Evolutionary conservation across 2,113 vertebrate species (phyloP).

Genomic region (Grammomys dolichurus): DNA sequence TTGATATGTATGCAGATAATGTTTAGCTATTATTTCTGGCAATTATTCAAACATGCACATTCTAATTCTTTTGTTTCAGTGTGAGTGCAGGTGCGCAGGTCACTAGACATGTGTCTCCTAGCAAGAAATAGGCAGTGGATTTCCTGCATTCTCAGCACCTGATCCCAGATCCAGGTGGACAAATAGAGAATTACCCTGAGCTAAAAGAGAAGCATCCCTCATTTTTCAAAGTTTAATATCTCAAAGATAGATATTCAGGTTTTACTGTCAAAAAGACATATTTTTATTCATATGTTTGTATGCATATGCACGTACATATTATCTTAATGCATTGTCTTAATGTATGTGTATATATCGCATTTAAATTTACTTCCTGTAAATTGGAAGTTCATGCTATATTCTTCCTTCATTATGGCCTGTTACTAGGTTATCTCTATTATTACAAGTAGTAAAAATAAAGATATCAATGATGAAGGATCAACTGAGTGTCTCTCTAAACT

Average conservation of each 20-base stretch:
- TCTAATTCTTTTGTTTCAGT: background rate
- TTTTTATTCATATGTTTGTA: background rate
- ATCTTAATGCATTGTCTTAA: background rate
- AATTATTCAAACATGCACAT: background rate
- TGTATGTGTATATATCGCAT: too few species aligned
- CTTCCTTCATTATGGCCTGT: background rate
- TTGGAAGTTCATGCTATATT: background rate
- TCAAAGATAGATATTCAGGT: background rate
- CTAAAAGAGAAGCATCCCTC: background rate
- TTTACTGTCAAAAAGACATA: background rate
- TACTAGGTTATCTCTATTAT: background rate
- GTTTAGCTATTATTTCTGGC: background rate
- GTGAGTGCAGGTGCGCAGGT: constrained; percentile 1
- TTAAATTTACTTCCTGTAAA: background rate
- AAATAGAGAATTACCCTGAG: background rate
- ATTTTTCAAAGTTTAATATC: background rate
- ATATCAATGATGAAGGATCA: background rate
- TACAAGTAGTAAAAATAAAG: background rate
- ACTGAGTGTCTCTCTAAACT: background rate
- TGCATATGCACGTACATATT: background rate
- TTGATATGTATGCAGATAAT: background rate
- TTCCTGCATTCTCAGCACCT: background rate
- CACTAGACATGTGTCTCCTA: background rate
- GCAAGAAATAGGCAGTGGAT: background rate
- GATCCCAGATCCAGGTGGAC: background rate